phyloP scores from a whole-genome alignment of 2,797 vertebrate genomes.

The Limosa lapponica region DNA sequence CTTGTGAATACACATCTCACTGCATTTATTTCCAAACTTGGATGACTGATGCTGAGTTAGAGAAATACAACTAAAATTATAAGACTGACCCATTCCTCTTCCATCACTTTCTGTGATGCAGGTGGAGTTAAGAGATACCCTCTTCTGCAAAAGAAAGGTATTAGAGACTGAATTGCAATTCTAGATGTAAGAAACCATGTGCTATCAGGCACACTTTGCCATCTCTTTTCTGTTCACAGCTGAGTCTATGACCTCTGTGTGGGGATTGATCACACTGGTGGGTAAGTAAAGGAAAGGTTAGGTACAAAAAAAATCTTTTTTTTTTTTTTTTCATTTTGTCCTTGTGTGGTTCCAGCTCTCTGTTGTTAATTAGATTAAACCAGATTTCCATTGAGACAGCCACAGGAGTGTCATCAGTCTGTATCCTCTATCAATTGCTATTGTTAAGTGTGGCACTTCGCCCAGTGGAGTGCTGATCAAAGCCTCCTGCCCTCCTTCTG shows the following conservation, averaged over 20 bases:
- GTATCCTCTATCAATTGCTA: not conserved
- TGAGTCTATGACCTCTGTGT: not conserved
- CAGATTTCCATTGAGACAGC: not conserved
- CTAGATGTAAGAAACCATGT: not conserved
- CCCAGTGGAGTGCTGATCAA: not conserved
- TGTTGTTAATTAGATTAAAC: not conserved
- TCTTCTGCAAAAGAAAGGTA: not conserved
- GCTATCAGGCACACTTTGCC: not conserved
- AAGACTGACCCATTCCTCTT: not conserved
- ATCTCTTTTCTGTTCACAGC: not conserved
- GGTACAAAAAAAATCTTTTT: not conserved
- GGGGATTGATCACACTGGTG: not conserved
- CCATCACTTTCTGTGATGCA: not conserved
- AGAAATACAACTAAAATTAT: not conserved
- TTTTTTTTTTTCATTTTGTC: not conserved
- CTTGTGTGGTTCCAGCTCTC: not conserved
- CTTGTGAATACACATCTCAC: not conserved
- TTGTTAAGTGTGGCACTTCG: fast-evolving
- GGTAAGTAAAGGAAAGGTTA: not conserved
- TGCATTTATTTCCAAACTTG: not conserved
- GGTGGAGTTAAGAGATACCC: not conserved
- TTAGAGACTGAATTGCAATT: not conserved
- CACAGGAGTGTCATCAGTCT: not conserved
- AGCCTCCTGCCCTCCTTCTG: not conserved
- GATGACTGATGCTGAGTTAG: not conserved